Base-by-base conservation (phyloP, 2,113 vertebrate species). In the Toxotes jaculatrix region DNA sequence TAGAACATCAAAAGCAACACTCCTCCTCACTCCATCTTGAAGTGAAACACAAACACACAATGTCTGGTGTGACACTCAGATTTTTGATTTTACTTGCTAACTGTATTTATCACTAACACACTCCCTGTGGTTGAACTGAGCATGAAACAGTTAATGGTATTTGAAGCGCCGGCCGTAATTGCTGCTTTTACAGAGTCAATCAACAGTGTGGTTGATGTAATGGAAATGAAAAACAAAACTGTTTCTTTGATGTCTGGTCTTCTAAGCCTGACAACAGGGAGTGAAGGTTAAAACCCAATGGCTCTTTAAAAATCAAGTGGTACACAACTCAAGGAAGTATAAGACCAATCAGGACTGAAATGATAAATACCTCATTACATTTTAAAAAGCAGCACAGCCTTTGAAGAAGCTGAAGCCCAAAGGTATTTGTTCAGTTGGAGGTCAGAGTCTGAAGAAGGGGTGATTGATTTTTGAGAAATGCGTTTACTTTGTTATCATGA, bases 211-310 rank as follows among this genome's bases (percentile, higher is more conserved):
- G 72, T 71, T 87, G 77, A 77, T 81, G 57, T 61, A 73, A 86
- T 79, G 81, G 62, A 84, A 91, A 88, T 86, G 63, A 83, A 87
- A 90, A 92, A 78, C 75, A 79, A 90, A 84, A 88, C 70, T 27
- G 55, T 69, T 82, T 75, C 71, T 79, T 90, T 93, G 85, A 91
- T 89, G 86, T 88, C 64, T 63, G 74, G n/a, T 65, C 59, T 83
- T 86, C 51, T 72, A 21, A 79, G 73, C 64, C 51, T 79, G 79
- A 84, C 80, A 83, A 68, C 75, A 47, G 82, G 55, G 78, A 68
- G 55, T 47, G 77, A 84, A 86, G 79, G 88, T 88, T 87, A 86
- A 89, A 90, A 60, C 78, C 69, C 67, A 63, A 21, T 51, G 55
- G 82, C 68, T 49, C 23, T 86, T 87, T 74, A 65, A 84, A 82